These are phyloP conservation scores for Entomyzon cyanotis DNA, from an alignment of 2,113 vertebrate species.

Conservation along the genomic window DNA sequence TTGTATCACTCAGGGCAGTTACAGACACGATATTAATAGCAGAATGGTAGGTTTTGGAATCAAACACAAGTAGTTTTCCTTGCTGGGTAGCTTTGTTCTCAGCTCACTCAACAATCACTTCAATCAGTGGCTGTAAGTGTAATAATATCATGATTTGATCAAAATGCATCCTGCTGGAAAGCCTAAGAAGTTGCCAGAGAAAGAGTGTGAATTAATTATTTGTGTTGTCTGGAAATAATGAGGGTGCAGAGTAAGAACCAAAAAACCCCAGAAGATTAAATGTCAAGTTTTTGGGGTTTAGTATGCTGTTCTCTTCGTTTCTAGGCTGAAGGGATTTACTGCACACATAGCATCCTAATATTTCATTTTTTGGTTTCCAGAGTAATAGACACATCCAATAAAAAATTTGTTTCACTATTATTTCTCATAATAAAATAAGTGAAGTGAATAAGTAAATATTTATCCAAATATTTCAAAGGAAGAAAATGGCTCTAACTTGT, in stretches of 20 bases:
- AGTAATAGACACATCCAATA: background rate
- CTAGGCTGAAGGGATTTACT: background rate
- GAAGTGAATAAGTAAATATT: conserved; percentile 53
- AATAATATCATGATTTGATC: conserved; percentile 1
- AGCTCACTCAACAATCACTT: conserved; percentile 66
- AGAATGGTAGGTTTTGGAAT: conserved; percentile 12
- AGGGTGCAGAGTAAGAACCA: background rate
- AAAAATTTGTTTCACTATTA: background rate
- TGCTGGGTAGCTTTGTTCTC: conserved; percentile 30
- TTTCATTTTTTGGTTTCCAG: background rate
- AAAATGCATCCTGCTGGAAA: conserved; percentile 56
- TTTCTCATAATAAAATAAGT: conserved; percentile 46
- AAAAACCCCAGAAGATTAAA: background rate
- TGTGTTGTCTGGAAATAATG: conserved; percentile 57
- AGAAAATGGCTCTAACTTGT: conserved; percentile 6
- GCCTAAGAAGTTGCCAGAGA: conserved; percentile 21
- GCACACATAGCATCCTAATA: background rate
- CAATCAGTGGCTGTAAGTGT: conserved; percentile 45
- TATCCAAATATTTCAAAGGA: conserved; percentile 35
- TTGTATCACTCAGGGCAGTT: background rate
- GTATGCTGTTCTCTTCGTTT: background rate
- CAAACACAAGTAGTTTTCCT: conserved; percentile 30
- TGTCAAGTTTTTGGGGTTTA: background rate
- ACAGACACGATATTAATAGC: background rate
- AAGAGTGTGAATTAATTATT: conserved; percentile 57